Evolutionary conservation across 2,797 vertebrate species (phyloP), one percentile per base, ranked within the genome.

Genomic region (Allobates femoralis): DNA sequence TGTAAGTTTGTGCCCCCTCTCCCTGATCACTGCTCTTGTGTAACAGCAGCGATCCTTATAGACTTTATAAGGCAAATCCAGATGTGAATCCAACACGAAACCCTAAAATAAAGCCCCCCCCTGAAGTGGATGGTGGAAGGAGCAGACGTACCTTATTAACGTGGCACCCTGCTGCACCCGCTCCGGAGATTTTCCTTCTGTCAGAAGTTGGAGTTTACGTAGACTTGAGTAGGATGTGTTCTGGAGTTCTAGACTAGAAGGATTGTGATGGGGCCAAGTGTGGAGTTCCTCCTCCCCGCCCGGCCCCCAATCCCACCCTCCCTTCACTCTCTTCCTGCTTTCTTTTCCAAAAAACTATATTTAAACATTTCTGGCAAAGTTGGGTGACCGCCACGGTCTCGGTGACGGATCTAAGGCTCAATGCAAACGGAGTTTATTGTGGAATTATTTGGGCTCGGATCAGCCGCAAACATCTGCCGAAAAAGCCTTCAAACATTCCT

Each of bases 121-220:
- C 37, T 23, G 18, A 0, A 26, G 30, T 26, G 11, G 34, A 41
- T 53, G 50, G 0, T 21, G 60, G 60, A 41, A 62, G 32, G 30
- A 1, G 56, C n/a, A 26, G 37, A 16, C 84, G 41, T 79, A 85
- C 84, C 84, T 85, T 79, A n/a, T 23, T 46, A 79, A 79, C 51
- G 84, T 73, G 84, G 84, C 84, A 58, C 21, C 30, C 3, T 19
- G 69, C 64, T 28, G 67, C 32, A 71, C 23, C 60, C 50, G 41
- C 32, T 67, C 26, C 11, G 1, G 16, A 66, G 73, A 11, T 50
- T 28, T 71, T 46, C 30, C 30, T 41, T 16, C 53, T 75, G 69
- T 41, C 60, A 84, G 34, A 28, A 67, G 12, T 16, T 30, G 15
- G 28, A 69, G 79, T 81, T 80, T n/a, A n/a, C 62, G 18, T 53